Conservation (phyloP, 2,113 vertebrate species). For the Prionailurus viverrinus region DNA sequence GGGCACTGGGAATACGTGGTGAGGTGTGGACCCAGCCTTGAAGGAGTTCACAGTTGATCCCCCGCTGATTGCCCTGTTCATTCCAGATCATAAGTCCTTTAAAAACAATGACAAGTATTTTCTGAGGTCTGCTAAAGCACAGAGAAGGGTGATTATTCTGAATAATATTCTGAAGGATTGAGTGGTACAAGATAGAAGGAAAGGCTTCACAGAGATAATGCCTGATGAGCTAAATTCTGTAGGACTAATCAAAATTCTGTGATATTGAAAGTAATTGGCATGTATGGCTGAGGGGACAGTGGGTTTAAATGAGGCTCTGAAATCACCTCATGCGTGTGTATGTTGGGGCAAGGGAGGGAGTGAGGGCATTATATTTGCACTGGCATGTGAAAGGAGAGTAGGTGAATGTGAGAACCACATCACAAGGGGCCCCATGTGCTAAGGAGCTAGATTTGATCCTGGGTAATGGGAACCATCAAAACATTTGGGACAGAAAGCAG, state of each 20-base stretch:
- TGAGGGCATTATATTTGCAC: background rate
- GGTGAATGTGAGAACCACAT: background rate
- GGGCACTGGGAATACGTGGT: background rate
- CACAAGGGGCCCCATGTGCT: background rate
- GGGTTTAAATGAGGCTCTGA: background rate
- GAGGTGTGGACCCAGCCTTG: background rate
- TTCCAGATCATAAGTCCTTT: background rate
- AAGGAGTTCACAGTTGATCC: background rate
- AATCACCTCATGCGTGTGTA: background rate
- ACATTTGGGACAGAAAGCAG: background rate
- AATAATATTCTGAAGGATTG: background rate
- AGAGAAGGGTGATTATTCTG: background rate
- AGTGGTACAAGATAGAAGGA: background rate
- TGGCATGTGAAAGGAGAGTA: background rate
- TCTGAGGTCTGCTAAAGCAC: background rate
- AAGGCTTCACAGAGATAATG: background rate
- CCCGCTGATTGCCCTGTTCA: background rate
- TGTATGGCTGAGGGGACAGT: background rate
- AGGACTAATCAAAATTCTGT: background rate
- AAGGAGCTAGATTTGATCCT: background rate
- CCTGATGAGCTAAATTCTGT: background rate
- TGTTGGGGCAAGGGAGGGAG: background rate
- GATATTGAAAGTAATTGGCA: background rate
- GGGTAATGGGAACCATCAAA: background rate
- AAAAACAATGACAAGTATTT: background rate